Conservation (phyloP, 2,113 vertebrate genomes). For the Nothoprocta perdicaria region DNA sequence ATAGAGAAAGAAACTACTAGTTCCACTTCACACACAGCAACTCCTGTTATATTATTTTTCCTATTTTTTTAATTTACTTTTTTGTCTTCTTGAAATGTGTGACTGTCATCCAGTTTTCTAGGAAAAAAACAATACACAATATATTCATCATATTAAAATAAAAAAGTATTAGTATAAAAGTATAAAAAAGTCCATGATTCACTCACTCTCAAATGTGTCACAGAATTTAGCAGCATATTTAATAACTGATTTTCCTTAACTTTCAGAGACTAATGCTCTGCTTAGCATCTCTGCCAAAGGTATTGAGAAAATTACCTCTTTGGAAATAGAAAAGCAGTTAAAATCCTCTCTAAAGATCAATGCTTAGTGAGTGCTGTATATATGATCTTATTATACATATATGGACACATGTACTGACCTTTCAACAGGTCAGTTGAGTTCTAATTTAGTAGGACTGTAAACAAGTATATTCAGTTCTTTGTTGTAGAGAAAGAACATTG, state of each 20-base stretch:
- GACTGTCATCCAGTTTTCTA: neutral
- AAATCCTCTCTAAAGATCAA: neutral
- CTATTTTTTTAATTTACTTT: neutral
- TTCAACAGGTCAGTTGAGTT: neutral
- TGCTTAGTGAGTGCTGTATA: neutral
- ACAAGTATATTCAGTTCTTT: neutral
- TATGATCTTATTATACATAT: neutral
- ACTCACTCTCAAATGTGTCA: neutral
- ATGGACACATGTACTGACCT: neutral
- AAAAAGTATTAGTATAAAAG: too few species aligned
- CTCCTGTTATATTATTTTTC: neutral
- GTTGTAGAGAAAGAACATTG: neutral
- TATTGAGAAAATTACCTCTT: neutral
- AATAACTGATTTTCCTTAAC: neutral
- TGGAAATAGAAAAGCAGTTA: neutral
- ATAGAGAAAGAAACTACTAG: neutral
- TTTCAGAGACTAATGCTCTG: too few species aligned
- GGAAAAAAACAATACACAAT: neutral
- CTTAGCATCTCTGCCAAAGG: fast-evolving
- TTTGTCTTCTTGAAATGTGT: neutral
- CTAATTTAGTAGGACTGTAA: neutral
- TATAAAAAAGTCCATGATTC: neutral
- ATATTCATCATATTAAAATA: neutral
- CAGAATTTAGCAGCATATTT: neutral
- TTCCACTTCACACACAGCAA: neutral